Evolutionary conservation across 2,888 invertebrate genomes (phyloP).

Genomic region (Aspidapion aeneum): DNA sequence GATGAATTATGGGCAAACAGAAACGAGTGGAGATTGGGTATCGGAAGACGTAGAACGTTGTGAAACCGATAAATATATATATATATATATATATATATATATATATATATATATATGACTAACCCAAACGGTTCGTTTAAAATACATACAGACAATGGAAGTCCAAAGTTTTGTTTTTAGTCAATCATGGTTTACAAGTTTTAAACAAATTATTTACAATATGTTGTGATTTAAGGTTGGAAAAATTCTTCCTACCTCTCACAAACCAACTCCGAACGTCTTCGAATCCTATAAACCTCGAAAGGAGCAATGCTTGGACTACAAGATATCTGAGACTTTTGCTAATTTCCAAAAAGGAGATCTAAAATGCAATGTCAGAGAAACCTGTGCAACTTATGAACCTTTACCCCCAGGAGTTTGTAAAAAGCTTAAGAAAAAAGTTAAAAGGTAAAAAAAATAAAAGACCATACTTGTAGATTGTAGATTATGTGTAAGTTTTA

Average conservation of each 20-base stretch:
- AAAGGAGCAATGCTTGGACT: conserved; percentile 31
- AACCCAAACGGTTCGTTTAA: too few species aligned
- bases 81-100: too few species aligned
- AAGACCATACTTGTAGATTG: background rate
- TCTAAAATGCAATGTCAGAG: conserved; percentile 31
- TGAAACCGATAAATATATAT: too few species aligned
- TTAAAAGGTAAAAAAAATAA: conserved; percentile 13
- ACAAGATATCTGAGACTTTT: conserved; percentile 37
- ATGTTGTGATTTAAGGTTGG: too few species aligned
- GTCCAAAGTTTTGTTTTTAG: too few species aligned
- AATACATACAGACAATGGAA: too few species aligned
- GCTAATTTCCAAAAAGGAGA: conserved; percentile 32
- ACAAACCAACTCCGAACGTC: conserved; percentile 22
- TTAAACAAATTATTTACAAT: too few species aligned
- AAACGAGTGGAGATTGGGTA: too few species aligned
- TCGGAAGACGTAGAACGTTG: too few species aligned
- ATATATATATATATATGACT: too few species aligned
- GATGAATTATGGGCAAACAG: too few species aligned
- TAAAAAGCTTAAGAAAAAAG: conserved; percentile 11
- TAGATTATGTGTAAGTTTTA: background rate
- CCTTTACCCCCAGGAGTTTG: conserved; percentile 30
- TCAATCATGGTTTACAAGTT: too few species aligned
- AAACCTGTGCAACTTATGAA: conserved; percentile 34
- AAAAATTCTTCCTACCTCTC: conserved; percentile 29
- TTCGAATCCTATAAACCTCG: conserved; percentile 30